These are phyloP conservation scores for Bettongia penicillata DNA, from an alignment of 2,113 vertebrate species.

Conservation along the genomic window DNA sequence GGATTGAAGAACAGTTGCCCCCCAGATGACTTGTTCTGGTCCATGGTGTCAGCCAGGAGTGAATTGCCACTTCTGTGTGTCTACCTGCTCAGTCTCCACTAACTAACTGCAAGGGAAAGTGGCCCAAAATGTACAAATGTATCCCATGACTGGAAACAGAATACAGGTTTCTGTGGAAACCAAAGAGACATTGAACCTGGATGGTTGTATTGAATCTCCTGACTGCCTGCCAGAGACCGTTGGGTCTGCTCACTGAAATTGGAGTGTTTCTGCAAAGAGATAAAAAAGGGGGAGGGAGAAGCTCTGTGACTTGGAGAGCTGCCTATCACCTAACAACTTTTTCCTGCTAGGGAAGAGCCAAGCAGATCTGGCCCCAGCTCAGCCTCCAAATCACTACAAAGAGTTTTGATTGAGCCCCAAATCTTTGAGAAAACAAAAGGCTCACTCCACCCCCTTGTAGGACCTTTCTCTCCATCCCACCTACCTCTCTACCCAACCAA, in stretches of 20 bases:
- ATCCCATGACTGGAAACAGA: constrained; percentile 62
- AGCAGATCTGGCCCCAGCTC: background rate
- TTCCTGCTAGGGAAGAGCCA: background rate
- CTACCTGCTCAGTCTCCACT: background rate
- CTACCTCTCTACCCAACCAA: background rate
- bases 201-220: constrained; percentile 43
- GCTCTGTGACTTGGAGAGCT: background rate
- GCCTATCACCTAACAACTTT: background rate
- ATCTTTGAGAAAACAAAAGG: background rate
- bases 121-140: constrained; percentile 1
- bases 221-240: constrained; percentile 20
- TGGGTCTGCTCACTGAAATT: constrained; percentile 22
- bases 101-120: constrained; percentile 45
- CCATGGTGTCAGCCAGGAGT: background rate
- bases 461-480: background rate
- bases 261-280: constrained; percentile 10
- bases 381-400: background rate
- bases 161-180: constrained; percentile 43
- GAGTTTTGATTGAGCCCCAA: background rate
- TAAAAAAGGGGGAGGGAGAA: background rate
- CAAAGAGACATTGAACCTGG: constrained; percentile 28
- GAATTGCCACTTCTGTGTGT: background rate
- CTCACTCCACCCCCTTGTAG: background rate
- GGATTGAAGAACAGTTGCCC: background rate
- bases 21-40: background rate